Evolutionary conservation across 2,888 invertebrate genomes (phyloP).

Genomic region (Scaptomyza polygonia): DNA sequence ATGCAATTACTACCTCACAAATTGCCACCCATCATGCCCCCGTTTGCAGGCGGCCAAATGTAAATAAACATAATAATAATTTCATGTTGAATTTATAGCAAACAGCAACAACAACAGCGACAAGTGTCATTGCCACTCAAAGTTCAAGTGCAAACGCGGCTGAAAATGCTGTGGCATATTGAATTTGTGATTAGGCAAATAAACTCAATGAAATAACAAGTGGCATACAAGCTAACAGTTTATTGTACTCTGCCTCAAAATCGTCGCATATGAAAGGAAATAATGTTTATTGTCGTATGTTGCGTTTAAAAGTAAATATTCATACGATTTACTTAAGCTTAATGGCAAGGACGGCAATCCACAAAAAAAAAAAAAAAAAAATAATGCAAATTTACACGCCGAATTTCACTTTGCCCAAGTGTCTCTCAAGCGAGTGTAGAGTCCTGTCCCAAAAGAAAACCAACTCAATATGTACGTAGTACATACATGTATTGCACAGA

Average conservation of each 20-base stretch:
- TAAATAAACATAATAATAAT: conserved; percentile 59
- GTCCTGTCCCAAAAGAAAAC: conserved; percentile 29
- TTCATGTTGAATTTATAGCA: conserved; percentile 21
- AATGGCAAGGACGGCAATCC: conserved; percentile 27
- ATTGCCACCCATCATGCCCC: conserved; percentile 31
- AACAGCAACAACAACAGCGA: conserved; percentile 3
- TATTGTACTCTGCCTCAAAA: conserved; percentile 44
- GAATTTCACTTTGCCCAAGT: conserved; percentile 49
- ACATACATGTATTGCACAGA: conserved; percentile 26
- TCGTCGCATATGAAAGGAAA: no score
- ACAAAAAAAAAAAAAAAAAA: conserved; percentile 1
- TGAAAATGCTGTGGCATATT: conserved; percentile 71
- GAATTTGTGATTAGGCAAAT: conserved; percentile 80
- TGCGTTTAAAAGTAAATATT: conserved; percentile 74
- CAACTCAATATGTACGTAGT: background rate
- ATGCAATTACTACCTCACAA: conserved; percentile 65
- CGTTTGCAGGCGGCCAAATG: conserved; percentile 35
- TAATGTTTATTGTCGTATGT: conserved; percentile 46
- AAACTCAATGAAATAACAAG: conserved; percentile 73
- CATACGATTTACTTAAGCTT: conserved; percentile 64
- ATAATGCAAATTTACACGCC: conserved; percentile 47
- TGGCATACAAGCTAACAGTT: conserved; percentile 56
- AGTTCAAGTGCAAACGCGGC: conserved; percentile 51
- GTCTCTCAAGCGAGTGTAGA: conserved; percentile 26
- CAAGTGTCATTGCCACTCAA: conserved; percentile 36